Conservation (phyloP, 2,797 vertebrate species). For the Sandelia bainsii region DNA sequence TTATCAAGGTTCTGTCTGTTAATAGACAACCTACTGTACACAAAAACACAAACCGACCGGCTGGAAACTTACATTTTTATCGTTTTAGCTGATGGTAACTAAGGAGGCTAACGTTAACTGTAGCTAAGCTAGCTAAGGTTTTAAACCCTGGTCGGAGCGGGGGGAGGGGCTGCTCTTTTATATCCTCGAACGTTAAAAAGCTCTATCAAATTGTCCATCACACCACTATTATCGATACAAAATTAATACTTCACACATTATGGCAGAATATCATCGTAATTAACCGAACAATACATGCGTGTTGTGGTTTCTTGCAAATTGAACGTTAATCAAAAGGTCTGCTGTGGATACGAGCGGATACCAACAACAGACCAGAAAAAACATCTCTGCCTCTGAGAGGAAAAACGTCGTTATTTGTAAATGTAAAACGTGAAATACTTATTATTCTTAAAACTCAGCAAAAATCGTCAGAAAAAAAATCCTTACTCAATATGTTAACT, state of each 20-base stretch:
- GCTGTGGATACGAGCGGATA: conserved; percentile 9
- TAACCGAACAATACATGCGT: background rate
- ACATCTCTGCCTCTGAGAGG: background rate
- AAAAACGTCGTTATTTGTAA: too few species aligned
- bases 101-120: conserved; percentile 20
- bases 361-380: conserved; percentile 16
- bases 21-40: conserved; percentile 11
- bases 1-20: background rate
- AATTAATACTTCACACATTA: rapidly evolving
- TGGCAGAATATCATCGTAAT: rapidly evolving
- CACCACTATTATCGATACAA: background rate
- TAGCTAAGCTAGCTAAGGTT: conserved; percentile 25
- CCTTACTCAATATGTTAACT: background rate
- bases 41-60: rapidly evolving
- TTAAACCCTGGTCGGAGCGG: conserved; percentile 67
- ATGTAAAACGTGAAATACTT: background rate
- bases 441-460: background rate
- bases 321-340: background rate
- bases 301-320: background rate
- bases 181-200: background rate
- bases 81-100: background rate
- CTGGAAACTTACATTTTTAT: rapidly evolving
- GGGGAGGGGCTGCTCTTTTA: conserved; percentile 62
- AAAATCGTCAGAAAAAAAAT: too few species aligned
- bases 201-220: background rate